Base-by-base conservation (phyloP, 2,113 vertebrate species). In the Carassius auratus region DNA sequence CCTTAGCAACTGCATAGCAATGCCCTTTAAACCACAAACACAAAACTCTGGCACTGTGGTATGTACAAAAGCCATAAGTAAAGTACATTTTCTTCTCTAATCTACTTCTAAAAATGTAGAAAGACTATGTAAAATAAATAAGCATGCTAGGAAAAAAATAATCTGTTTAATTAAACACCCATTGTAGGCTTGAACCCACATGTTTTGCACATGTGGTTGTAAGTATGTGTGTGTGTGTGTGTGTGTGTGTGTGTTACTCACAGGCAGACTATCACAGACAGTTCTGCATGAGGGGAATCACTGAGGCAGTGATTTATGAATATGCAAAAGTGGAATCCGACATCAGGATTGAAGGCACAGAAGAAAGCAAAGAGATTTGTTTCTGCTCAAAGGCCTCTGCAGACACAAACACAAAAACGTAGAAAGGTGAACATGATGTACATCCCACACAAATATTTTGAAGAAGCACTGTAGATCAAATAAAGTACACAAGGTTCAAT, bases 231-330 rank as follows among this genome's bases (percentile, higher is more conserved):
- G 36, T 74, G 62, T 59, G 76, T 80, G 77, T 84, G 42, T 19
- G 5, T 38, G 5, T 38, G 36, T 74, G 62, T 59, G 76, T 80
- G 77, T 84, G 42, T 19, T 91, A 93, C 96, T 95, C 90, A 97
- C 96, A 97, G 89, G 86, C 95, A 96, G 86, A 92, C 21, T 2
- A 93, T 81, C 38, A 91, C 92, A 45, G 95, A 94, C 0, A 81
- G 59, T 87, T 96, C 93, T 0, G 88, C 87, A 8, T 80, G 8
- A 8, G 87, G 50, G 5, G n/a, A 85, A 48, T 81, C 88, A 50
- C 89, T 76, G 48, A 92, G 78, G 86, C 95, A 96, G 52, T 91
- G 91, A 76, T 87, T 92, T 89, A 87, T 92, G 80, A 93, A 90
- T 84, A 95, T 73, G 50, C 89, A 88, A 84, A 94, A 91, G 91